Evolutionary conservation across 2,113 vertebrate genomes (phyloP), one percentile per base, ranked within the genome.

Genomic region (Colaptes auratus): DNA sequence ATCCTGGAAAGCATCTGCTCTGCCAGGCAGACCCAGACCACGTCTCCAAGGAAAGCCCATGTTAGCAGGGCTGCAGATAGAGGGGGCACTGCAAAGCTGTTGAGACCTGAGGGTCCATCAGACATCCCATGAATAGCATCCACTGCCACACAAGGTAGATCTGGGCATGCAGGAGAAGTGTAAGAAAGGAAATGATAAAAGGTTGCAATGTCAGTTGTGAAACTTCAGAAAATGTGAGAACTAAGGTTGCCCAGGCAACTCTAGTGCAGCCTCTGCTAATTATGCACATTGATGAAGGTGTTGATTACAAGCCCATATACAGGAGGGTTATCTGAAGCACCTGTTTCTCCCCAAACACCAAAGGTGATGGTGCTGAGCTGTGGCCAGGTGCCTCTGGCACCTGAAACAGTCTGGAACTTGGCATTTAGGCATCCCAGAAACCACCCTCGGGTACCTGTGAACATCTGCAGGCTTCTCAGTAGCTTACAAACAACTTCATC

Each of bases 381-480:
- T 7, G 69, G n/a, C 28, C 61, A 30, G 2, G 19, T 46, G 42
- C 10, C 39, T 65, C 9, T 6, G 21, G 23, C 46, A 44, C 33
- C 56, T 66, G 39, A 11, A 69, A 50, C 13, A 20, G 14, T 9
- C 28, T 2, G 3, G 27, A 78, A 19, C 39, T 73, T 5, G 2
- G 21, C 21, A 23, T 50, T 33, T 5, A 30, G 21, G 30, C 64
- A 64, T 10, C 33, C 36, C n/a, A 6, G 71, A 82, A 3, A 2
- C 4, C n/a, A 44, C 4, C 28, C 25, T 30, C 0, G 0, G 13
- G 27, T 20, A 48, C 23, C 39, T 14, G 2, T 0, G 0, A 58
- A 74, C 36, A 50, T 4, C 48, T 2, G 1, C 65, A 81, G 35
- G 76, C 52, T 58, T 44, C 76, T 67, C 72, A 19, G 15, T 3